Base-by-base conservation (phyloP, 2,888 invertebrate genomes). In the Leucophora obtusa region DNA sequence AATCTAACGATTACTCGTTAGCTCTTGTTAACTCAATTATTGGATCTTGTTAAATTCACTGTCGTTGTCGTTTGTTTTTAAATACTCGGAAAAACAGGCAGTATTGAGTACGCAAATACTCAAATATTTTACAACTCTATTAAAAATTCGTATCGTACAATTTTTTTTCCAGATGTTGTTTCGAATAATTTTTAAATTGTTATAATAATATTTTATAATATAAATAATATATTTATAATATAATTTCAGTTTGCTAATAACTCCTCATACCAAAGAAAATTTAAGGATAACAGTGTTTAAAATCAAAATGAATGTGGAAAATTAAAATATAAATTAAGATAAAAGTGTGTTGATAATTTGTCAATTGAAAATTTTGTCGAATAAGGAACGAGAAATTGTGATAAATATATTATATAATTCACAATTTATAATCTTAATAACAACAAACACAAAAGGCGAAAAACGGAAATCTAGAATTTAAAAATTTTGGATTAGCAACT, bases 331-430 rank as follows among this genome's bases (percentile, higher is more conserved):
- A 0, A 35, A 24, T 28, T 43, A 2, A n/a, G 53, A 53, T 21
- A 43, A 33, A 11, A 60, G 10, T 6, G 33, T 35, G 51, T 11
- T 51, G 15, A 24, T 17, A 17, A n/a, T 43, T 4, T 3, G 9
- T 69, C 51, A 17, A 33, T 28, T 58, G 18, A 70, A 65, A 43
- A 8, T 59, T 59, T 33, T 53, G 28, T 24, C 28, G 63, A 58
- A 47, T 6, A 21, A 21, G 33, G 14, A 68, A 56, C 35, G 60
- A 56, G 58, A 17, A 65, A 28, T 68, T 53, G 17, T 56, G 17
- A 18, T 21, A 6, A 69, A 69, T 51, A 69, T n/a, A 76, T 76
- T 77, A 77, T 77, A 77, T 77, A 77, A 77, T 65, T 65, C 38
- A 47, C 38, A 33, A 58, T 14, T 33, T 17, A 5, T 56, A 15